Evolutionary conservation across 2,113 vertebrate genomes (phyloP), one percentile per base, ranked within the genome.

Genomic region (Podocnemis expansa): DNA sequence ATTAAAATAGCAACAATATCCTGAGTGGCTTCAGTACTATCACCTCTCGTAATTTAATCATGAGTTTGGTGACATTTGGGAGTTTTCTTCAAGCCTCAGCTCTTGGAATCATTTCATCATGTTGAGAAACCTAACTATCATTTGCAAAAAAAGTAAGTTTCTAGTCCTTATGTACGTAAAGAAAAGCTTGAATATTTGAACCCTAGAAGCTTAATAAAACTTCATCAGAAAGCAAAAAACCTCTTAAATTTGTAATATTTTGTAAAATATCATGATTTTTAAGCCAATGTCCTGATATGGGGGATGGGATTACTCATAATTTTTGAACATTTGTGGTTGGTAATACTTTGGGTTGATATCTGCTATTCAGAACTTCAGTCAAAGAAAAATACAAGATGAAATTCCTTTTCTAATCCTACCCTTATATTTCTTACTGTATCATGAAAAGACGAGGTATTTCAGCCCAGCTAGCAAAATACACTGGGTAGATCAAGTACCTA

Each of bases 211-310:
- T n/a, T 3, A 75, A 29, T n/a, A n/a, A n/a, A 14, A 10, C 6
- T 49, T 6, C 27, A 27, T 34, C 0, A 86, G 80, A 89, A 89
- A n/a, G 0, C 1, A 3, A 51, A 45, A 43, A 89, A 38, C 0
- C 1, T 4, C 9, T 0, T 2, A 60, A 13, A 31, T 31, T 31
- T 58, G 27, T 58, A 27, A 25, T 55, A 10, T 58, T 58, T 58
- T 58, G n/a, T 8, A 51, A 58, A 60, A 60, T 13, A 34, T 63
- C 11, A 21, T 24, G 67, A 24, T 38, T 73, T 73, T 73, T 24
- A 41, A 41, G 38, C 19, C 10, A 21, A 24, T 17, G 11, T 70
- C 8, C 21, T 73, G 19, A 5, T 21, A 41, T 67, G 22, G 8
- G 21, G 10, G 10, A 11, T 7, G 19, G 16, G 19, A 8, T 73